Conservation (phyloP, 2,888 invertebrate genomes). For the Drosophila mercatorum region DNA sequence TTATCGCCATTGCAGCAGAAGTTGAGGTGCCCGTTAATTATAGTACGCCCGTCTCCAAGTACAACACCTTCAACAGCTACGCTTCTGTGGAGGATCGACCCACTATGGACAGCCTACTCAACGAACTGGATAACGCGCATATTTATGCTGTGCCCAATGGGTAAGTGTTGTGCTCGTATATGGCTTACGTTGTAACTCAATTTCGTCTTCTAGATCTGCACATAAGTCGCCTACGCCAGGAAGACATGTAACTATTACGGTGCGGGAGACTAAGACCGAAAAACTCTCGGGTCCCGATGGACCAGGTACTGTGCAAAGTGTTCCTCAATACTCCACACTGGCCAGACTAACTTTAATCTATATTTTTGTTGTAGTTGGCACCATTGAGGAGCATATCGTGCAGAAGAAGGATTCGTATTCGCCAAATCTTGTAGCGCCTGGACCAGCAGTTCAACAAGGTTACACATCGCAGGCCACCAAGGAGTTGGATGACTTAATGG, state of each 20-base stretch:
- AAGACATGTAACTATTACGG: slow-evolving; percentile 87
- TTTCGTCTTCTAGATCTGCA: slow-evolving; percentile 53
- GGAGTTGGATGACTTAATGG: slow-evolving; percentile 98
- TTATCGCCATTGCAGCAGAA: slow-evolving; percentile 56
- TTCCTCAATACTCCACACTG: neutral
- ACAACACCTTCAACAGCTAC: slow-evolving; percentile 80
- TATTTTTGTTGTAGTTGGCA: slow-evolving; percentile 66
- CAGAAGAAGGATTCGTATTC: slow-evolving; percentile 82
- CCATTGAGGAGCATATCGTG: slow-evolving; percentile 82
- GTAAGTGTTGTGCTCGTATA: slow-evolving; percentile 84
- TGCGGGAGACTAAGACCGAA: slow-evolving; percentile 87
- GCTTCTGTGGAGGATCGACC: slow-evolving; percentile 86
- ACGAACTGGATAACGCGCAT: slow-evolving; percentile 89
- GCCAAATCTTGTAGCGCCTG: slow-evolving; percentile 66
- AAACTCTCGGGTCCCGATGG: slow-evolving; percentile 85
- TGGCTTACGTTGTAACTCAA: neutral
- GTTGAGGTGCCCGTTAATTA: slow-evolving; percentile 79
- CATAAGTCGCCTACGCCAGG: slow-evolving; percentile 83
- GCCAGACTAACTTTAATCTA: neutral
- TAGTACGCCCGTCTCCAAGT: slow-evolving; percentile 84
- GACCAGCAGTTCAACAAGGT: slow-evolving; percentile 43
- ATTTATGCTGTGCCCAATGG: slow-evolving; percentile 90
- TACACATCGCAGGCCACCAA: slow-evolving; percentile 94
- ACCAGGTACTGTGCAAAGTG: slow-evolving; percentile 71
- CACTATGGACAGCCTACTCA: slow-evolving; percentile 94